Base-by-base conservation (phyloP, 1,140 invertebrate species). In the Hylyphantes graminicola region DNA sequence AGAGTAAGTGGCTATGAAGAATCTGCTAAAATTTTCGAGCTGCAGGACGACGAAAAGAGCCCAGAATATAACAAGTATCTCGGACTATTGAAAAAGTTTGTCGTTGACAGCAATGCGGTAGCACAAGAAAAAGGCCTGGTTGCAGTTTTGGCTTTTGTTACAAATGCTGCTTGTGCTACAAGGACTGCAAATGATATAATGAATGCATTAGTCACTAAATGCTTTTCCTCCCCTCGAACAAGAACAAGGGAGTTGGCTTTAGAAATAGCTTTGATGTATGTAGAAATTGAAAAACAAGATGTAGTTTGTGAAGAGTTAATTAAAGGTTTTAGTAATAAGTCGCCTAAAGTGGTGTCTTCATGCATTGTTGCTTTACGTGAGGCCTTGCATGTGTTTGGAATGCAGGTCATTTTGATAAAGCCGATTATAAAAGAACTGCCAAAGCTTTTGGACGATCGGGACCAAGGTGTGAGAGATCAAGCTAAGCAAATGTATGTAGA, bases 51-150 rank as follows among this genome's bases (percentile, higher is more conserved):
- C 91, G 96, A 98, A 88, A 98, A 98, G 88, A 95, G 95, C 67
- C 93, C 95, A 1, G 97, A 98, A 89, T 98, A 97, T 93, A 94
- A 93, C 81, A 97, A 97, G 90, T 99, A 94, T 90, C 90, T 95
- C 2, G 94, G 95, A 7, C 90, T 98, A n/a, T 92, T 99, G 55
- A 98, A 98, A 88, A 98, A 98, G 90, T 96, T 99, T 93, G 96
- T 98, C 0, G 91, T 93, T 8, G 98, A 99, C 89, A 96, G 94
- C 83, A 98, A 99, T 94, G 97, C 94, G 57, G 93, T 95, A 50
- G 97, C 97, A 2, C 97, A 98, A 90, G 97, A 99, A 89, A 99
- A 97, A 92, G 98, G 96, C 50, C 89, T 99, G 85, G 96, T 98
- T 89, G 96, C 96, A 15, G 94, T 95, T 2, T 89, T 98, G 35